A percentile compares a stretch with the other conserved stretches of the same genome.
Conservation (phyloP, 2,113 vertebrate species). For the Furnarius figulus region DNA sequence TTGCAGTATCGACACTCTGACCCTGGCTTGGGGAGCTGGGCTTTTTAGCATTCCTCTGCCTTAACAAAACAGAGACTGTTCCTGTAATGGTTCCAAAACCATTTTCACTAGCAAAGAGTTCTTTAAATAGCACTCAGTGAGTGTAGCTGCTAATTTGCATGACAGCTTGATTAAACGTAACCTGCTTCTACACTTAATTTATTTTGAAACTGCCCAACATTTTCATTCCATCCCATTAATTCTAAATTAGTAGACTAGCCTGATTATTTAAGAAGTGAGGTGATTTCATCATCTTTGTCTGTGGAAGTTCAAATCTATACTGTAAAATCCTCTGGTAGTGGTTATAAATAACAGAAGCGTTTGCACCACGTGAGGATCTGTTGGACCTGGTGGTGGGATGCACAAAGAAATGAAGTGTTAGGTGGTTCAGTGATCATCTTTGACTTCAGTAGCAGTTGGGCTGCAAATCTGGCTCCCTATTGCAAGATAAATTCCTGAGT, state of each 20-base stretch:
- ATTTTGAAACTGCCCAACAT: constrained; percentile 14
- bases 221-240: constrained; percentile 5
- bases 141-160: not conserved
- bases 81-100: not conserved
- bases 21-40: not conserved
- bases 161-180: constrained; percentile 40
- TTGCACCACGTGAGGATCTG: not conserved
- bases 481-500: accelerated
- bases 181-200: constrained; percentile 40
- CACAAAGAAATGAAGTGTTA: not conserved
- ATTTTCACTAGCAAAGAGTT: not conserved
- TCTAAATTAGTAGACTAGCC: not conserved
- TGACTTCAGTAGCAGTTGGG: not conserved
- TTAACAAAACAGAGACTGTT: not conserved
- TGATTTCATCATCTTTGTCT: not conserved
- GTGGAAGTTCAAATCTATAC: not conserved
- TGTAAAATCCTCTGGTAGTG: not conserved
- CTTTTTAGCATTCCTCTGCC: not conserved
- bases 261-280: not conserved
- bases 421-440: not conserved
- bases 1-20: accelerated
- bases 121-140: not conserved
- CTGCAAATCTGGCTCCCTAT: not conserved
- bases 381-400: not conserved
- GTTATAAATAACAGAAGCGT: not conserved